Evolutionary conservation across 2,797 vertebrate genomes (phyloP).

Genomic region (Microtus californicus): DNA sequence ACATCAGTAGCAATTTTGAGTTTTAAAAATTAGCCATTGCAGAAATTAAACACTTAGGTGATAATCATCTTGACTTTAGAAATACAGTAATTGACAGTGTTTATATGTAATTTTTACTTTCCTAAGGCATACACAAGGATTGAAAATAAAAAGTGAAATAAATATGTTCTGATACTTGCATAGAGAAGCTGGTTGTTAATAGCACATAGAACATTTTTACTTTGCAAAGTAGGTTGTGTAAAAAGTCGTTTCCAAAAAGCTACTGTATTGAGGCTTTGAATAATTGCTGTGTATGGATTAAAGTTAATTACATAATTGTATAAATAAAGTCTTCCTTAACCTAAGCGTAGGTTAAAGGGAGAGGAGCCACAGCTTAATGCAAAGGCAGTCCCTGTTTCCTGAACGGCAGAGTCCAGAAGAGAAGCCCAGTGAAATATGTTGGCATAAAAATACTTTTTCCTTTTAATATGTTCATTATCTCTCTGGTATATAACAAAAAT

Average conservation of each 20-base stretch:
- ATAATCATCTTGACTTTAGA: constrained; percentile 9
- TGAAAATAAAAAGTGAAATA: neutral
- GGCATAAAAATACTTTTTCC: neutral
- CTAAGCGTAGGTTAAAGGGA: neutral
- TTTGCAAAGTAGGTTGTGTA: constrained; percentile 80
- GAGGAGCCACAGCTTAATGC: constrained; percentile 50
- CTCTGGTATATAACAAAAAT: neutral
- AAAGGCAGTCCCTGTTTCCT: constrained; percentile 76
- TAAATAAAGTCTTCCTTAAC: constrained; percentile 65
- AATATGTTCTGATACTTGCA: neutral
- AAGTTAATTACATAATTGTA: constrained; percentile 63
- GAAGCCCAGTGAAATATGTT: constrained; percentile 80
- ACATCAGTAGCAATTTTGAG: neutral
- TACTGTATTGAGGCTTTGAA: constrained; percentile 68
- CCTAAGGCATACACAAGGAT: neutral
- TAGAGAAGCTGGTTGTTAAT: neutral
- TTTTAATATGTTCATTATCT: constrained; percentile 42
- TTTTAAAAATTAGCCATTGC: neutral
- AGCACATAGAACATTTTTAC: constrained; percentile 76
- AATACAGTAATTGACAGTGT: constrained; percentile 1
- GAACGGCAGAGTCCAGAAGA: constrained; percentile 77
- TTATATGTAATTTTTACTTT: constrained; percentile 4
- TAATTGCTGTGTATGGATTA: constrained; percentile 71
- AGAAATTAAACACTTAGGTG: neutral
- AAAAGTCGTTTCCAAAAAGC: constrained; percentile 70